Percentiles rank a stretch among this genome's conserved stretches.
phyloP scores from a whole-genome alignment of 1,140 invertebrate genomes.

The Ooceraea biroi region DNA sequence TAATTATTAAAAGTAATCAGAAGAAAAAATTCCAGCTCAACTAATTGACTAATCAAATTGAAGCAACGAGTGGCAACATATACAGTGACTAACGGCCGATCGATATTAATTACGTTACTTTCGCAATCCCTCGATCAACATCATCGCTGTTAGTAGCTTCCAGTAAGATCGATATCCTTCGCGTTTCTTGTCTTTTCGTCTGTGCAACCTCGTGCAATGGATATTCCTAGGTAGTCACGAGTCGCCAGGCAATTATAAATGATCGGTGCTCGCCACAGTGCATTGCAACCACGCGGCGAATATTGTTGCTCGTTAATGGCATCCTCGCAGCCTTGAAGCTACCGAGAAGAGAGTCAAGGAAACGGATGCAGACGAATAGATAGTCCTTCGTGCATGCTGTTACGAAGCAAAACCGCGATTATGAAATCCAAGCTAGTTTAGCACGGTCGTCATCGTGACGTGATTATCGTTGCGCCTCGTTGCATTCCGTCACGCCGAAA shows the following conservation, averaged over 20 bases:
- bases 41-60: background rate
- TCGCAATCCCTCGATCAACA: background rate
- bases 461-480: background rate
- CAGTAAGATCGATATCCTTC: background rate
- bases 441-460: background rate
- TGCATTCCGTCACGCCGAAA: constrained; percentile 19
- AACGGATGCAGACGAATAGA: constrained; percentile 4
- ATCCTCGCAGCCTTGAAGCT: constrained; percentile 16
- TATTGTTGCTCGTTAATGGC: background rate
- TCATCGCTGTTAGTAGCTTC: background rate
- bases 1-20: background rate
- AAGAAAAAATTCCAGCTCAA: background rate
- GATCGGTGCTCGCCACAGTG: too few species aligned
- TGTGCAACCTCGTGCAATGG: background rate
- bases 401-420: background rate
- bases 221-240: background rate
- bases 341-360: constrained; percentile 37
- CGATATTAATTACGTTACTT: background rate
- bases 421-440: constrained; percentile 11
- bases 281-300: background rate
- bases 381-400: background rate
- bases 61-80: background rate
- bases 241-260: background rate
- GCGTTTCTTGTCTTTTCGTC: background rate
- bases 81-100: background rate